phyloP scores from a whole-genome alignment of 2,888 invertebrate species.

The Drosophila demipolita region DNA sequence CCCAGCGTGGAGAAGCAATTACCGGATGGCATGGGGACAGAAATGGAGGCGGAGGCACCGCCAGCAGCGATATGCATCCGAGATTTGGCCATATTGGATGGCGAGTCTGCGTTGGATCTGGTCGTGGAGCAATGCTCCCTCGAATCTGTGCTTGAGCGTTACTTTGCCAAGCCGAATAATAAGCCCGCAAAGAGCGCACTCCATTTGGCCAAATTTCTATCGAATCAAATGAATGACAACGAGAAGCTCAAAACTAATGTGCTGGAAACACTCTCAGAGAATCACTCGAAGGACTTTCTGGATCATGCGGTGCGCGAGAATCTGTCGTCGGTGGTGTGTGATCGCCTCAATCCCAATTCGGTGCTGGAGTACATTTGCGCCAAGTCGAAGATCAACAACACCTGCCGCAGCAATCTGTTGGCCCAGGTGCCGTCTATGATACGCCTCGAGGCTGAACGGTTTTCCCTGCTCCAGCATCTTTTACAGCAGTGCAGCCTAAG shows the following conservation, averaged over 20 bases:
- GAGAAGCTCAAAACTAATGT: constrained; percentile 80
- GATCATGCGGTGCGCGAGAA: constrained; percentile 85
- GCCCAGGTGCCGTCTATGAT: constrained; percentile 78
- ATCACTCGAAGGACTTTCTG: constrained; percentile 84
- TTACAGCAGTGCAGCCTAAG: constrained; percentile 67
- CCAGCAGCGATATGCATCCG: constrained; percentile 6
- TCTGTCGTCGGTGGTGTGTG: constrained; percentile 84
- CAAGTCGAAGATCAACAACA: constrained; percentile 82
- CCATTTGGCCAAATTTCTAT: constrained; percentile 77
- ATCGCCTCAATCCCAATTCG: constrained; percentile 83
- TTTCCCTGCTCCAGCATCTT: constrained; percentile 70
- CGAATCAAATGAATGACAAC: constrained; percentile 78
- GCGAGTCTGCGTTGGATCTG: constrained; percentile 66
- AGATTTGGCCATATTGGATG: constrained; percentile 60
- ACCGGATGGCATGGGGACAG: not conserved
- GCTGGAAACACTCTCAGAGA: constrained; percentile 83
- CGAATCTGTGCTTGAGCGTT: constrained; percentile 80
- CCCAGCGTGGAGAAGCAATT: constrained; percentile 4
- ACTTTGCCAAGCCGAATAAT: constrained; percentile 61
- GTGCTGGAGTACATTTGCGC: constrained; percentile 83
- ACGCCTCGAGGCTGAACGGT: constrained; percentile 75
- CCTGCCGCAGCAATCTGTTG: constrained; percentile 77
- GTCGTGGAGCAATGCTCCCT: constrained; percentile 71
- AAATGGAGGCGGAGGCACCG: not conserved
- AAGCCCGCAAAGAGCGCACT: constrained; percentile 61